Conservation (phyloP, 2,113 vertebrate species). For the Protomyctophum bolini region DNA sequence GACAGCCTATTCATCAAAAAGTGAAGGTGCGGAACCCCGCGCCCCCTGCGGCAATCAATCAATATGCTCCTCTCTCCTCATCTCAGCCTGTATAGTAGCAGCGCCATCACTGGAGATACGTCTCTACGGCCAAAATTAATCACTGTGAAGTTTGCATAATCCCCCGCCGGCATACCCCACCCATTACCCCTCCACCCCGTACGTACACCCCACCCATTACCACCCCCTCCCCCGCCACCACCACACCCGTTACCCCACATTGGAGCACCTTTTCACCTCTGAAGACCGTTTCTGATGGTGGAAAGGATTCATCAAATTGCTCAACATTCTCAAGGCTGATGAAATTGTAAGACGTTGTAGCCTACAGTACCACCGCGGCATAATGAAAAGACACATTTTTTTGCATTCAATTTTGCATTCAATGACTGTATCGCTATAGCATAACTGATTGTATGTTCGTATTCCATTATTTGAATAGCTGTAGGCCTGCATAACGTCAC, state of each 20-base stretch:
- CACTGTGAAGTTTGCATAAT: conserved; percentile 79
- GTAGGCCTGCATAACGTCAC: too few relatives aligned
- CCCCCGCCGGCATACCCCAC: conserved; percentile 29
- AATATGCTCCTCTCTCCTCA: conserved; percentile 68
- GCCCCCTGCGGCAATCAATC: conserved; percentile 80
- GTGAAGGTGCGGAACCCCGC: conserved; percentile 76
- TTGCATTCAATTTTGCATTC: conserved; percentile 49
- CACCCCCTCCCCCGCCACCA: neutral
- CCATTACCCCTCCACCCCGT: too few relatives aligned
- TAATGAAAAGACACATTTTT: conserved; percentile 20
- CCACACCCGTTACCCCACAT: conserved; percentile 56
- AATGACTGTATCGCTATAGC: conserved; percentile 35
- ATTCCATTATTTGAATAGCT: conserved; percentile 31
- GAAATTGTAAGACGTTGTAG: conserved; percentile 48
- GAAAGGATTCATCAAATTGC: conserved; percentile 69
- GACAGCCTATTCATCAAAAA: conserved; percentile 85
- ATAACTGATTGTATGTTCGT: conserved; percentile 36
- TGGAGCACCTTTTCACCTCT: conserved; percentile 75
- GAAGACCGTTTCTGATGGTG: conserved; percentile 65
- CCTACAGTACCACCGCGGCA: conserved; percentile 22
- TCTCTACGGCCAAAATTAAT: conserved; percentile 76
- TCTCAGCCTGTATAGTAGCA: neutral
- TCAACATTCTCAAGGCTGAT: conserved; percentile 45
- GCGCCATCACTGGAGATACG: conserved; percentile 68
- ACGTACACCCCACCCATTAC: conserved; percentile 49